Percentiles rank a stretch among this genome's conserved stretches.
Conservation (phyloP, 92 coral and sea anemone genomes). For the Porites rus region DNA sequence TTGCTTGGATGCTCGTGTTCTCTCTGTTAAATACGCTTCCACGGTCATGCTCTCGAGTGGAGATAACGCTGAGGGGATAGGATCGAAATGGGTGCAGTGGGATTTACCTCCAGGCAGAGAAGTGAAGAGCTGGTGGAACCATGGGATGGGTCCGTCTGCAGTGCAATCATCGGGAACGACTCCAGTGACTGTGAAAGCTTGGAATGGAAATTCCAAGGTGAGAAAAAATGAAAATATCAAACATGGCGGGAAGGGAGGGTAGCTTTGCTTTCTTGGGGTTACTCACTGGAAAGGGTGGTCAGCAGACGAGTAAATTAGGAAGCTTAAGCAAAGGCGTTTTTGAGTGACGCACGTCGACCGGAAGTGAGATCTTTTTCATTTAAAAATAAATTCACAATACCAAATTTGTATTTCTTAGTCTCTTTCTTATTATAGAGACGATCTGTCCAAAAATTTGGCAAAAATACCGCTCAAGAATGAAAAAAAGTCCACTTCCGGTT, state of each 20-base stretch:
- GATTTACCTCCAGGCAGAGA: constrained; percentile 73
- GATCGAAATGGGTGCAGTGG: constrained; percentile 88
- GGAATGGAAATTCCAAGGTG: constrained; percentile 81
- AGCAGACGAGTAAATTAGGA: no score
- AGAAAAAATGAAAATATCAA: not conserved
- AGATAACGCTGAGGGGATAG: constrained; percentile 73
- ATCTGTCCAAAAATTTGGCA: no score
- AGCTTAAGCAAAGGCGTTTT: no score
- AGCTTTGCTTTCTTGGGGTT: no score
- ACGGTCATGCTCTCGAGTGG: constrained; percentile 85
- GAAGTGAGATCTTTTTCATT: no score
- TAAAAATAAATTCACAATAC: no score
- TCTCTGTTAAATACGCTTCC: constrained; percentile 76
- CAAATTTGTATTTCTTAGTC: no score
- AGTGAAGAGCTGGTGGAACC: constrained; percentile 72
- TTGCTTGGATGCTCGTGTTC: constrained; percentile 80
- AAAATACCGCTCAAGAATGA: no score
- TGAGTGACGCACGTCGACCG: no score
- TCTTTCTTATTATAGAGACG: no score
- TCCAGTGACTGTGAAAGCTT: constrained; percentile 67
- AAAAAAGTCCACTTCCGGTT: no score
- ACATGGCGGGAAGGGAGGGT: not conserved
- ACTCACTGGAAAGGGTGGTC: no score
- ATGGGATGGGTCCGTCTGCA: constrained; percentile 58
- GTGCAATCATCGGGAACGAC: constrained; percentile 56